Percentiles rank a stretch among this genome's conserved stretches.
Evolutionary conservation across 92 coral and sea anemone species (phyloP).

Genomic region (Nematostella vectensis): DNA sequence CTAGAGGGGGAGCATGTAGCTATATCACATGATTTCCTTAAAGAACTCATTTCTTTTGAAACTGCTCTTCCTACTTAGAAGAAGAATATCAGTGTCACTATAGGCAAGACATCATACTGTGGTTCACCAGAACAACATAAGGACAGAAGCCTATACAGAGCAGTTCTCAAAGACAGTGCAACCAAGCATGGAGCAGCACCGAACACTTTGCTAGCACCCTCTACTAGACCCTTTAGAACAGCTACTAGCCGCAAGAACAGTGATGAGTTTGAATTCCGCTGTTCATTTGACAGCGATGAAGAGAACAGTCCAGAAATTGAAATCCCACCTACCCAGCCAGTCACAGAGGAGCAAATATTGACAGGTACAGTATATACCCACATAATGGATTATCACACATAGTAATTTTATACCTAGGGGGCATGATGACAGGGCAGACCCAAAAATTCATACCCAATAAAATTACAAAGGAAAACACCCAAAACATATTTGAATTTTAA

Average conservation of each 20-base stretch:
- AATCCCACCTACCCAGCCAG: conserved; percentile 47
- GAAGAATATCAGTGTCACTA: no score
- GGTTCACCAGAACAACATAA: not conserved
- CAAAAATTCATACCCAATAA: no score
- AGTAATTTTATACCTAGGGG: no score
- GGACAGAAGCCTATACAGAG: conserved; percentile 16
- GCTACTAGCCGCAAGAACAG: not conserved
- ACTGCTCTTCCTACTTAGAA: no score
- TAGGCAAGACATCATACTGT: not conserved
- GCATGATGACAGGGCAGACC: no score
- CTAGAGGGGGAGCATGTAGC: no score
- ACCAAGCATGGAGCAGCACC: not conserved
- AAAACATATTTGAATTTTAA: no score
- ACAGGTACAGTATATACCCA: conserved; percentile 42
- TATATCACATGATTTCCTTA: no score
- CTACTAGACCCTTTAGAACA: not conserved
- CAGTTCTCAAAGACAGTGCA: conserved; percentile 23
- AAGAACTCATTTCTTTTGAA: no score
- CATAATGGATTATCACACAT: no score
- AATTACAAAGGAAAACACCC: no score
- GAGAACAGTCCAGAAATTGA: conserved; percentile 31
- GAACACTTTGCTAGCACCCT: not conserved
- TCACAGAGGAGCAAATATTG: conserved; percentile 36
- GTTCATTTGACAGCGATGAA: conserved; percentile 49
- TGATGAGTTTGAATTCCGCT: conserved; percentile 33